phyloP scores from a whole-genome alignment of 2,888 invertebrate genomes.

The Cheilosia urbana region DNA sequence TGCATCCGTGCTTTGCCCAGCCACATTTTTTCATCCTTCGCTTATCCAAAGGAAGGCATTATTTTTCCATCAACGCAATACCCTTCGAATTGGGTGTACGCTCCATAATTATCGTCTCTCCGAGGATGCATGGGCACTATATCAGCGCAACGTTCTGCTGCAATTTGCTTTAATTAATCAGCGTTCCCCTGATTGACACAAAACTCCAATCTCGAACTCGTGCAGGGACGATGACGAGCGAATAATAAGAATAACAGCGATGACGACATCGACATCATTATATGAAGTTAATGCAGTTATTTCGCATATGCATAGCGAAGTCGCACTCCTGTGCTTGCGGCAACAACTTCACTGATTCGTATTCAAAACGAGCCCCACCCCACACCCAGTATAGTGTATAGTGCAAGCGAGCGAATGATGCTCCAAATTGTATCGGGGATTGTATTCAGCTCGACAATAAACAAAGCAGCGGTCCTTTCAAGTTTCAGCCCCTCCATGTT shows the following conservation, averaged over 20 bases:
- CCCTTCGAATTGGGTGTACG: slow-evolving; percentile 46
- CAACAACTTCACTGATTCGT: slow-evolving; percentile 18
- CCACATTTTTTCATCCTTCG: slow-evolving; percentile 10
- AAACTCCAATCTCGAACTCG: slow-evolving; percentile 53
- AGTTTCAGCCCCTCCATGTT: not conserved
- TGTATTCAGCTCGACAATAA: slow-evolving; percentile 30
- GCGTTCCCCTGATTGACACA: slow-evolving; percentile 66
- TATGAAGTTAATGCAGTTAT: slow-evolving; percentile 68
- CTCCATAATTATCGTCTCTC: slow-evolving; percentile 63
- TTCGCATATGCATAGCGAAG: slow-evolving; percentile 51
- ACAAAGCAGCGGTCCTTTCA: slow-evolving; percentile 13
- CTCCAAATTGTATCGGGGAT: slow-evolving; percentile 29
- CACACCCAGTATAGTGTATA: not conserved
- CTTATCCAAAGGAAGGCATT: slow-evolving; percentile 62
- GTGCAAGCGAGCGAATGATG: slow-evolving; percentile 41
- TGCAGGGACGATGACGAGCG: slow-evolving; percentile 30
- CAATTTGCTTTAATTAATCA: slow-evolving; percentile 73
- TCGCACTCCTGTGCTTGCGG: slow-evolving; percentile 34
- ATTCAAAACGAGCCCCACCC: slow-evolving; percentile 24
- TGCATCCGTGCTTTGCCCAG: slow-evolving; percentile 20
- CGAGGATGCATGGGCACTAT: slow-evolving; percentile 57
- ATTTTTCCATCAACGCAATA: slow-evolving; percentile 64
- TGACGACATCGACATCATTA: slow-evolving; percentile 38
- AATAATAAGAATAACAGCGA: slow-evolving; percentile 40
- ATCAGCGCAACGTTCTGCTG: slow-evolving; percentile 64